Base-by-base conservation (phyloP, 1,140 invertebrate genomes). In the Drosophila punjabiensis region DNA sequence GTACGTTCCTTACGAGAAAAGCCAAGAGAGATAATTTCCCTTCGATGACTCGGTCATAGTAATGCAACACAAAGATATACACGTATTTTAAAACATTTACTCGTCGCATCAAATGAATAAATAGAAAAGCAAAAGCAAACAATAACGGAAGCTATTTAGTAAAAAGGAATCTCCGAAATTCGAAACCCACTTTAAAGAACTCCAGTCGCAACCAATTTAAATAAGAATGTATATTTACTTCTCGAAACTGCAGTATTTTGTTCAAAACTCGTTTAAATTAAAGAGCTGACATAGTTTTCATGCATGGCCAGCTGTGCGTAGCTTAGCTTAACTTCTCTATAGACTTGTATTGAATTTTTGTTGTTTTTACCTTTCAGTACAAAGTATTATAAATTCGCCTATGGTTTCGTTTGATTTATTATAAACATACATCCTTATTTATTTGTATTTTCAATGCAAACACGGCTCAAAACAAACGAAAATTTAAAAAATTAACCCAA, bases 361-460 rank as follows among this genome's bases (percentile, higher is more conserved):
- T 55, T 62, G 45, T 65, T 67, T 79, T 82, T 82, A 90, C 85
- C 86, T 74, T 89, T 89, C 56, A 89, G 85, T 89, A 89, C 85
- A 89, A 89, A 67, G 55, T 59, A 66, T 68, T 69, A 69, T 70
- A 45, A 87, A 80, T 84, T 84, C 70, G 18, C 30, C 68, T 76
- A 75, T 84, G 69, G 16, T 80, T 73, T 85, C 33, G 11, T 59
- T 65, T 58, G 32, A 55, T 53, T 61, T 78, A 50, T 39, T 73
- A 74, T 62, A 75, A 85, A 39, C 28, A 52, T 48, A 43, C 41
- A 41, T 53, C 59, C 61, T 78, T 20, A 64, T 78, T 82, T 79
- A 80, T 35, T 35, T 67, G 35, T 76, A 66, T 69, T 74, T 85
- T 82, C 70, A 52, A 79, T 74, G 62, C 69, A 55, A 75, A 84